Evolutionary conservation across 2,888 invertebrate genomes (phyloP), one percentile per base, ranked within the genome.

Genomic region (Cataglyphis livida): DNA sequence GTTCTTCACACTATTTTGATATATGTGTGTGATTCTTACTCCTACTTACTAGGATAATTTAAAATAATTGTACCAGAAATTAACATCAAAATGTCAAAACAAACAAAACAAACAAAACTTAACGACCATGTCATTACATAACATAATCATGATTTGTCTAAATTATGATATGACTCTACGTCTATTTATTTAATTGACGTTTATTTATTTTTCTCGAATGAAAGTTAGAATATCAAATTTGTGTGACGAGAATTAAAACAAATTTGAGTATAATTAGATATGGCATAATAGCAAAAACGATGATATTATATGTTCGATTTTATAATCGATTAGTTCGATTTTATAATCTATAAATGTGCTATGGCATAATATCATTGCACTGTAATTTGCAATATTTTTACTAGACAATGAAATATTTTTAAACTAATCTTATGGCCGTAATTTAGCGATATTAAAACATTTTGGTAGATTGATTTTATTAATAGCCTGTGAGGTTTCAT

Each of bases 51-150:
- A 32, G 6, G 3, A 21, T 74, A 74, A 62, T 75, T 75, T 75
- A 62, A 10, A 75, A 28, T 61, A 44, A 61, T 73, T 75, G 64
- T 73, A 61, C 18, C 32, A 64, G 32, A 74, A 74, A 74, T 74
- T 41, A 44, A 44, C 73, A 48, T 21, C 48, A 57, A 48, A 28
- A 28, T 28, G 28, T 1, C 15, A 32, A 64, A 75, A 25, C 32
- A 32, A 28, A 28, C 28, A 28, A 28, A 28, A 3, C 61, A 41
- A 75, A 64, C 21, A 10, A 51, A 15, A 35, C 1, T 74, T 44
- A 3, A 74, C 32, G 15, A 62, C 5, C 9, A 32, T n/a, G 28
- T 61, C 44, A 41, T 61, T n/a, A 15, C 9, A n/a, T 7, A 25
- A 9, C 41, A 32, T 32, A 44, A 62, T n/a, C 4, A 7, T 2